A percentile compares a stretch with the other conserved stretches of the same genome.
These are phyloP conservation scores for Philypnodon macrostomus DNA, from an alignment of 2,797 vertebrate genomes.

Conservation along the genomic window DNA sequence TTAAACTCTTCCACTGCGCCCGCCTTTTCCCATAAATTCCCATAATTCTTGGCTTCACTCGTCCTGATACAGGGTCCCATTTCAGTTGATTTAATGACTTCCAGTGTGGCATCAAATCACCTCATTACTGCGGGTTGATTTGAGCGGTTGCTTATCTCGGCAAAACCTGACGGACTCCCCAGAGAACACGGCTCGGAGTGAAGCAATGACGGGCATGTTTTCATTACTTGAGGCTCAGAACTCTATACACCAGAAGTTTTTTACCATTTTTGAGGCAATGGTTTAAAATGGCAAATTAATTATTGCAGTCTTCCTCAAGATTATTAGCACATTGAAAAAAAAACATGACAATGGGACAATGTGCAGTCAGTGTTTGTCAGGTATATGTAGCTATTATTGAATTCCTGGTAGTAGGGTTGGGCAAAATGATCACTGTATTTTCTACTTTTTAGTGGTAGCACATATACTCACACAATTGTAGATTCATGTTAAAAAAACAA, in stretches of 20 bases:
- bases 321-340: too few species aligned
- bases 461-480: too few species aligned
- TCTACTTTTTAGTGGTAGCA: too few species aligned
- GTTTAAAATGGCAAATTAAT: background rate
- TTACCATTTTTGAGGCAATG: background rate
- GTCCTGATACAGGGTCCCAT: constrained; percentile 42
- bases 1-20: constrained; percentile 27
- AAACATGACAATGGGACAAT: too few species aligned
- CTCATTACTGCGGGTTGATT: constrained; percentile 37
- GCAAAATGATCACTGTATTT: too few species aligned
- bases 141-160: constrained; percentile 48
- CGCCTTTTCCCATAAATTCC: constrained; percentile 15
- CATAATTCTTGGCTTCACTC: constrained; percentile 39
- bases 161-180: constrained; percentile 41
- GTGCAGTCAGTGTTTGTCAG: too few species aligned
- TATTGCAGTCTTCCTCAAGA: background rate
- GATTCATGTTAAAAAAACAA: too few species aligned
- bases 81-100: constrained; percentile 50
- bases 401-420: too few species aligned
- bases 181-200: constrained; percentile 4
- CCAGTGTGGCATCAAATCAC: constrained; percentile 45
- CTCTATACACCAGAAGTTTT: background rate
- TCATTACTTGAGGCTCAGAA: background rate
- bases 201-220: constrained; percentile 1
- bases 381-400: too few species aligned